phyloP scores from a whole-genome alignment of 2,113 vertebrate species.

The Myotis yumanensis region DNA sequence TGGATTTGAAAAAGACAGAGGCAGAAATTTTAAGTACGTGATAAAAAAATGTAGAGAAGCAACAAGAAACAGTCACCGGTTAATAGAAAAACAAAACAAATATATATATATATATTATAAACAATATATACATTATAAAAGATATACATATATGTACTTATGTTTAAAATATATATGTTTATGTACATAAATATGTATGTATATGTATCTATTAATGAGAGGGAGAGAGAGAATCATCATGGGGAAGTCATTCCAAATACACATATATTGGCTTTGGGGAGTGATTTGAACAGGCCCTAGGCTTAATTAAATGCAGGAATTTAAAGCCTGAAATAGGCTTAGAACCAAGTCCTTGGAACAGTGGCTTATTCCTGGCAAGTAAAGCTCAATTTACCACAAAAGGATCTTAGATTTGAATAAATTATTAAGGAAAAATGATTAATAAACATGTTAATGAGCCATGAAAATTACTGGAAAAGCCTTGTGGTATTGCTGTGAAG shows the following conservation, averaged over 20 bases:
- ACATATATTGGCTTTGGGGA: not conserved
- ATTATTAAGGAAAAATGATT: constrained; percentile 12
- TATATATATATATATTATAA: not conserved
- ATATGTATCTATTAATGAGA: not conserved
- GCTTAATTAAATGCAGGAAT: not conserved
- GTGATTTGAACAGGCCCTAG: not conserved
- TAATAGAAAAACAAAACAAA: not conserved
- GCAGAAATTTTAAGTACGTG: not conserved
- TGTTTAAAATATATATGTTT: not conserved
- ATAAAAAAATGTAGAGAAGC: not conserved
- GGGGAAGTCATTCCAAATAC: not conserved
- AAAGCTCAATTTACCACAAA: not conserved
- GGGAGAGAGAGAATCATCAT: not conserved
- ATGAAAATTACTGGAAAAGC: not conserved
- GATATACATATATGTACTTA: not conserved
- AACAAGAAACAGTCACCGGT: not conserved
- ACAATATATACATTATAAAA: not conserved
- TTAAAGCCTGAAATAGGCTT: not conserved
- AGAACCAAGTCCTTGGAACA: not conserved
- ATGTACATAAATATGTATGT: not conserved
- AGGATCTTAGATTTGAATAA: not conserved
- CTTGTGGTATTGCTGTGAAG: not conserved
- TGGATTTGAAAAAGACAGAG: not conserved
- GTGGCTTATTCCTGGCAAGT: not conserved
- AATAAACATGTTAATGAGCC: not conserved